Conservation (phyloP, 2,888 invertebrate genomes). For the Chrysolina oricalcia region DNA sequence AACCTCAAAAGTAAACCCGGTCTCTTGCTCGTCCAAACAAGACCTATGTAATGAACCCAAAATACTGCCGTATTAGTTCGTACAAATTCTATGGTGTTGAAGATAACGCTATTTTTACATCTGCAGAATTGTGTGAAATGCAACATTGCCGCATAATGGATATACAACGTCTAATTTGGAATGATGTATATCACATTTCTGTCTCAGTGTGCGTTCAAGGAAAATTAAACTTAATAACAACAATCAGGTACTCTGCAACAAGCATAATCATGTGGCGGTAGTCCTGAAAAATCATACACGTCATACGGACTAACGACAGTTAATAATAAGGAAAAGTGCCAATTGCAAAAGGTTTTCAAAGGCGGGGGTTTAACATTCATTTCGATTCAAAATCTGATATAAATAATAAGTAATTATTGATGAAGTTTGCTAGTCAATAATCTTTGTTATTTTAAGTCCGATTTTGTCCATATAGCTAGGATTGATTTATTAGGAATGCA, state of each 20-base stretch:
- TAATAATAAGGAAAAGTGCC: not conserved
- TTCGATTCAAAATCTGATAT: too few species aligned
- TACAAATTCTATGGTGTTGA: too few species aligned
- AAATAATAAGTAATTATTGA: too few species aligned
- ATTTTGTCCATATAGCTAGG: too few species aligned
- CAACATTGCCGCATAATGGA: conserved; percentile 13
- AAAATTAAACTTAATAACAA: conserved; percentile 5
- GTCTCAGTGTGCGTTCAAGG: not conserved
- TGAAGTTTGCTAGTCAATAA: too few species aligned
- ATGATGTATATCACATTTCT: not conserved
- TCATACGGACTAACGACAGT: not conserved
- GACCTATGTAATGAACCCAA: too few species aligned
- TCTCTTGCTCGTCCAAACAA: too few species aligned
- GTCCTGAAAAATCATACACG: not conserved
- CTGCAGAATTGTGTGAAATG: not conserved
- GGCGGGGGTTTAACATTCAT: too few species aligned
- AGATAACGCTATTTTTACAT: not conserved
- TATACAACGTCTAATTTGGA: not conserved
- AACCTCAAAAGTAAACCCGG: too few species aligned
- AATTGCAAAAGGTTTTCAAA: not conserved
- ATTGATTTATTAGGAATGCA: too few species aligned
- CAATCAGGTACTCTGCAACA: not conserved
- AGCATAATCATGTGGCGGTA: not conserved
- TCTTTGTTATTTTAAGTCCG: too few species aligned
- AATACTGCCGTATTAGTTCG: too few species aligned